Evolutionary conservation across 2,888 invertebrate species (phyloP).

Genomic region (Tinea pellionella): DNA sequence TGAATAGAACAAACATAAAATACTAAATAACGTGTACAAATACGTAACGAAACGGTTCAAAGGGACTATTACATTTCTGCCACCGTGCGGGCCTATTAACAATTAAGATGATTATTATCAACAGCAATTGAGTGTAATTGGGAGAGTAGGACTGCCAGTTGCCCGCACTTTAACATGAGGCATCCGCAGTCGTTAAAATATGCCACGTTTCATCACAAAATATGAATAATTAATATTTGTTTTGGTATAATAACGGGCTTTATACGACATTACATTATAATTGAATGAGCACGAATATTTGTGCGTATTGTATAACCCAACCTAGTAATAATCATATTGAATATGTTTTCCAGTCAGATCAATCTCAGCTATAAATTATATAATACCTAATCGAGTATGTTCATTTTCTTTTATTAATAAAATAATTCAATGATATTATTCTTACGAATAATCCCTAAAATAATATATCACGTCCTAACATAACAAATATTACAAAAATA

Average conservation of each 20-base stretch:
- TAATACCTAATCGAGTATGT: neutral
- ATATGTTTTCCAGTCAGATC: too few relatives aligned
- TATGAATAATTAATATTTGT: too few relatives aligned
- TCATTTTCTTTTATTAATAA: neutral
- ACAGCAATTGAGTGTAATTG: conserved; percentile 64
- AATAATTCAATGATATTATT: neutral
- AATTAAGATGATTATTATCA: conserved; percentile 62
- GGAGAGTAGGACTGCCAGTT: conserved; percentile 22
- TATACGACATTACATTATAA: too few relatives aligned
- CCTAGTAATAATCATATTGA: too few relatives aligned
- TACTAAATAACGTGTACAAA: too few relatives aligned
- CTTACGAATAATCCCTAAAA: neutral
- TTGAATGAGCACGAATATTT: too few relatives aligned
- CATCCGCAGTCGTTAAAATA: neutral
- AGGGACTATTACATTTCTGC: neutral
- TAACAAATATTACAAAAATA: neutral
- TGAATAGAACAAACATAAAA: too few relatives aligned
- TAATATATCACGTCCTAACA: neutral
- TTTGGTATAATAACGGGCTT: too few relatives aligned
- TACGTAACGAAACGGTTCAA: neutral
- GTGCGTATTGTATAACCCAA: too few relatives aligned
- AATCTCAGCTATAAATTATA: neutral
- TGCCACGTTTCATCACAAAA: neutral
- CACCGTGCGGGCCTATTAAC: conserved; percentile 24
- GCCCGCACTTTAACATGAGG: conserved; percentile 3